phyloP scores from a whole-genome alignment of 2,113 vertebrate genomes.

The Antechinus flavipes region DNA sequence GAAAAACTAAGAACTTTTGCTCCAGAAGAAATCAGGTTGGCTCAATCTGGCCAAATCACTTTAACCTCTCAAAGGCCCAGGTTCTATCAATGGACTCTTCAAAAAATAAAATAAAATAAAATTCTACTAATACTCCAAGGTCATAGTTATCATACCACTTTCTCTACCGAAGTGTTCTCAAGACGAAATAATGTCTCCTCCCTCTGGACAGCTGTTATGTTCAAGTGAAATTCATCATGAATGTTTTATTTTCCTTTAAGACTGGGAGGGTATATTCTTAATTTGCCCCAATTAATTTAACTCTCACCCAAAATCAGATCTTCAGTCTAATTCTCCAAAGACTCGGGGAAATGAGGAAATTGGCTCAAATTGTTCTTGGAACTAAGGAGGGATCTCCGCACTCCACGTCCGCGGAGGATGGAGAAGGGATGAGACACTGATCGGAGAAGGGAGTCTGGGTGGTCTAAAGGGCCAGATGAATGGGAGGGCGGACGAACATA shows the following conservation, averaged over 20 bases:
- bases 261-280: not conserved
- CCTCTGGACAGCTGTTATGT: not conserved
- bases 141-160: too few relatives aligned
- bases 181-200: not conserved
- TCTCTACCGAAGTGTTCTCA: too few relatives aligned
- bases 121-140: not conserved
- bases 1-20: not conserved
- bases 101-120: not conserved
- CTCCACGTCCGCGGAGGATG: not conserved
- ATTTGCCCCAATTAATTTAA: not conserved
- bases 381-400: not conserved
- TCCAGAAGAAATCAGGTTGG: not conserved
- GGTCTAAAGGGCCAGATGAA: not conserved
- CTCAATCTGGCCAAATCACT: too few relatives aligned
- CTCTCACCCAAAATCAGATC: not conserved
- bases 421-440: not conserved
- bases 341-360: not conserved
- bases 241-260: not conserved
- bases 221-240: not conserved
- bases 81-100: not conserved
- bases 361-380: not conserved
- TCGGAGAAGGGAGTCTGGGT: not conserved
- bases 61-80: not conserved
- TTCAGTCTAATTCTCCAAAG: not conserved
- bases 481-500: not conserved